These are phyloP conservation scores for Centruroides sculpturatus DNA, from an alignment of 1,140 invertebrate species.

Conservation along the genomic window DNA sequence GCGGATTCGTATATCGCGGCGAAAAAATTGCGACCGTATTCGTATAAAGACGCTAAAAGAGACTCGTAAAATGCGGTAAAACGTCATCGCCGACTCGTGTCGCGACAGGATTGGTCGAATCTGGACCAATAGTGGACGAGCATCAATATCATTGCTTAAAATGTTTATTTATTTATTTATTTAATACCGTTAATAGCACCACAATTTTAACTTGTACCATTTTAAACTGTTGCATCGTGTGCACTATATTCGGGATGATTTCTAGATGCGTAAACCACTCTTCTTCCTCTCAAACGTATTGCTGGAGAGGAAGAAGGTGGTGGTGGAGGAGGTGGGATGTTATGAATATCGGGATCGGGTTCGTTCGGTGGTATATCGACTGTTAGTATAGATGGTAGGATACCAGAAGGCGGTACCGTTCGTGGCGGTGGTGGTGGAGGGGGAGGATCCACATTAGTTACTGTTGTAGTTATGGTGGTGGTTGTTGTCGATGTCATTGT, in stretches of 20 bases:
- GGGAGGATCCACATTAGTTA: background rate
- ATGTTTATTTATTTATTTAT: too few species aligned
- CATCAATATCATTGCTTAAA: too few species aligned
- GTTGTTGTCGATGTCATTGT: background rate
- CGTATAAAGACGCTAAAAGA: too few species aligned
- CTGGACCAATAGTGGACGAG: too few species aligned
- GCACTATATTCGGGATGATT: background rate
- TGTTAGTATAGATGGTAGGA: background rate
- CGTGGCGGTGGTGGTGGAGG: background rate
- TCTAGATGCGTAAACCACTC: slow-evolving; percentile 8
- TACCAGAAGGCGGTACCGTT: background rate
- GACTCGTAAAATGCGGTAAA: too few species aligned
- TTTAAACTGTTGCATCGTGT: too few species aligned
- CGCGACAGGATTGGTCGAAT: too few species aligned
- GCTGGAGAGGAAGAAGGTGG: slow-evolving; percentile 7
- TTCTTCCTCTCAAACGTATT: slow-evolving; percentile 9
- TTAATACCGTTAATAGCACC: too few species aligned
- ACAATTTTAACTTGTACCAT: too few species aligned
- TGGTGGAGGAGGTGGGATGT: background rate
- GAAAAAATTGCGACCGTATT: too few species aligned
- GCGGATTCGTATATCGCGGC: too few species aligned
- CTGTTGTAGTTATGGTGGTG: background rate
- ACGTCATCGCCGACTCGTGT: too few species aligned
- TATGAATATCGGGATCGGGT: background rate
- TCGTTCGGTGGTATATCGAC: background rate